Conservation (phyloP, 2,888 invertebrate species). For the Pedicia rivosa region DNA sequence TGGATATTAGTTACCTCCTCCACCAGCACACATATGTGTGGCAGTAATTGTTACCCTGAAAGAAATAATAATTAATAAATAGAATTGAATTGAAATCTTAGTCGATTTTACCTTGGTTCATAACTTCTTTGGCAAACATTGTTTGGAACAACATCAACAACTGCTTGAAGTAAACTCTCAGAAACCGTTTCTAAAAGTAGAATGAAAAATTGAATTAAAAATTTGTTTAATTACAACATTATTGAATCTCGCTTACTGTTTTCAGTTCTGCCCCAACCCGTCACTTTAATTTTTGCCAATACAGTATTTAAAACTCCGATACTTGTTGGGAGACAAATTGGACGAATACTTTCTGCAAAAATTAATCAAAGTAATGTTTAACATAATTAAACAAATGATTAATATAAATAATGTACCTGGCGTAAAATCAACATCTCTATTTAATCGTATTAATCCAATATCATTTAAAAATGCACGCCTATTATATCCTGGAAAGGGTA, state of each 20-base stretch:
- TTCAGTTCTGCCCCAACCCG: constrained; percentile 43
- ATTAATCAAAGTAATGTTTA: no score
- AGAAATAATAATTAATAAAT: no score
- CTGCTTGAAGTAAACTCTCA: constrained; percentile 4
- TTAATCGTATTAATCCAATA: constrained; percentile 37
- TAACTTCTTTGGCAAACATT: not conserved
- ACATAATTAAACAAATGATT: no score
- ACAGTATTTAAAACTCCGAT: constrained; percentile 21
- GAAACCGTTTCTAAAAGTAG: not conserved
- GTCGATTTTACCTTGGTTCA: not conserved
- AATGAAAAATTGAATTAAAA: not conserved
- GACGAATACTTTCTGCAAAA: constrained; percentile 31
- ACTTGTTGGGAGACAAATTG: constrained; percentile 36
- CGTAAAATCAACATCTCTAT: constrained; percentile 16
- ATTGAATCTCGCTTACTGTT: constrained; percentile 6
- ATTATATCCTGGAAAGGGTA: constrained; percentile 37
- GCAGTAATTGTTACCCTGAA: no score
- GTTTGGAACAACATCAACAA: not conserved
- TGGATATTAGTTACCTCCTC: no score
- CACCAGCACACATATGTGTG: constrained; percentile 4
- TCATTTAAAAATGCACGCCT: constrained; percentile 32
- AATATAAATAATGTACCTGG: no score
- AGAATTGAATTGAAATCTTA: no score
- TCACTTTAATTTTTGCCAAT: constrained; percentile 28
- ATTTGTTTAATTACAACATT: not conserved